Conservation (phyloP, 2,888 invertebrate genomes). For the Scaptomyza flava region DNA sequence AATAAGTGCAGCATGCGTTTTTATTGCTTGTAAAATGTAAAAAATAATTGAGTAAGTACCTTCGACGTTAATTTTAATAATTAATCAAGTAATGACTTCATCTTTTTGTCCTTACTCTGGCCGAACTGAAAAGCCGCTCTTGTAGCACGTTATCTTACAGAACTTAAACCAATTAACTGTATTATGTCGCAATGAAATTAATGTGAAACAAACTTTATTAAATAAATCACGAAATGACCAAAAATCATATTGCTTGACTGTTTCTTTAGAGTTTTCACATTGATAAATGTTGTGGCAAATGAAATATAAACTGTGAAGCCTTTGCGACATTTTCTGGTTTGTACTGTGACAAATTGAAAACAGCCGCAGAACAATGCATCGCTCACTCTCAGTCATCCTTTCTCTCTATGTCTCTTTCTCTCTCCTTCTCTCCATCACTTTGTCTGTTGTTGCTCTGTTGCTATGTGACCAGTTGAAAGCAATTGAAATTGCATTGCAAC, state of each 20-base stretch:
- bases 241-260: slow-evolving; percentile 11
- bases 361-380: slow-evolving; percentile 36
- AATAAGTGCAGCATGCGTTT: background rate
- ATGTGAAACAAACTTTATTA: background rate
- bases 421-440: background rate
- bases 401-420: background rate
- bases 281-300: slow-evolving; percentile 50
- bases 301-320: slow-evolving; percentile 36
- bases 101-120: background rate
- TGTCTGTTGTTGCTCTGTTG: slow-evolving; percentile 4
- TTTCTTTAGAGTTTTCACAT: slow-evolving; percentile 18
- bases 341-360: slow-evolving; percentile 51
- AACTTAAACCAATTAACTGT: slow-evolving; percentile 1
- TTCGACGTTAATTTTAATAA: background rate
- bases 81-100: background rate
- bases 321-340: slow-evolving; percentile 47
- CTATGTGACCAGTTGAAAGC: slow-evolving; percentile 27
- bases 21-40: background rate
- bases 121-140: background rate
- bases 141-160: background rate
- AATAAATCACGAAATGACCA: background rate
- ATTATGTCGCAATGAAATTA: slow-evolving; percentile 5
- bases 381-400: background rate
- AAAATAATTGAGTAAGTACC: background rate
- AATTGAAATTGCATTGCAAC: slow-evolving; percentile 63